Evolutionary conservation across 2,888 invertebrate species (phyloP), one percentile per base, ranked within the genome.

Genomic region (Mantis religiosa): DNA sequence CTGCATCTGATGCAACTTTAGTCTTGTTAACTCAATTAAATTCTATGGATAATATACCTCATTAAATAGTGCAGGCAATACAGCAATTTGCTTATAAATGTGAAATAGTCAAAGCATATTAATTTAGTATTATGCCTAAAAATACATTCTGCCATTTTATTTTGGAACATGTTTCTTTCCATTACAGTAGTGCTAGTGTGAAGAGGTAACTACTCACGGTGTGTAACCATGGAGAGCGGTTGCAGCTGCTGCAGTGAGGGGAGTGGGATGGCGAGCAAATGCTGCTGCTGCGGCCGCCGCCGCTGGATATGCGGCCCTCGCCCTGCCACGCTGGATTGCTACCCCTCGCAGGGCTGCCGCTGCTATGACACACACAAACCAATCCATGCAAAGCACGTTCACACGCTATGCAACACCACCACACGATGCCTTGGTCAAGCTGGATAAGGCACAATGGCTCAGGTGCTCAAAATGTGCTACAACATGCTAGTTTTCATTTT

Each of bases 181-280:
- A 71, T 71, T 71, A 4, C 4, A 71, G 54, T 71, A 20, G 54
- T 71, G 54, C 54, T 71, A 71, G 6, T 71, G 54, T 71, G 54
- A 71, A 71, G 20, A 71, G 54, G 54, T 71, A 86, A 93, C 93
- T 96, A 97, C 97, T 97, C 96, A 97, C 97, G 97, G 97, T 94
- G 98, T 96, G 94, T 97, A 98, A 93, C 98, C 97, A 95, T 97
- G 97, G 94, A 97, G 95, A 93, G 97, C 95, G 93, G 96, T 95
- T 92, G 96, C 96, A 92, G 95, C 95, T 93, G 96, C 96, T 91
- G 96, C 95, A 90, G 96, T 95, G 92, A 96, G 93, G 83, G 96
- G 95, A 90, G 95, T 94, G 85, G 96, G 95, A 92, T 96, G 95
- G 92, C 96, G 95, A 90, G 96, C 94, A 91, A 95, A 94, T 90